A percentile compares a stretch with the other conserved stretches of the same genome.
phyloP scores from a whole-genome alignment of 2,888 invertebrate genomes.

The Phyto melanocephala region DNA sequence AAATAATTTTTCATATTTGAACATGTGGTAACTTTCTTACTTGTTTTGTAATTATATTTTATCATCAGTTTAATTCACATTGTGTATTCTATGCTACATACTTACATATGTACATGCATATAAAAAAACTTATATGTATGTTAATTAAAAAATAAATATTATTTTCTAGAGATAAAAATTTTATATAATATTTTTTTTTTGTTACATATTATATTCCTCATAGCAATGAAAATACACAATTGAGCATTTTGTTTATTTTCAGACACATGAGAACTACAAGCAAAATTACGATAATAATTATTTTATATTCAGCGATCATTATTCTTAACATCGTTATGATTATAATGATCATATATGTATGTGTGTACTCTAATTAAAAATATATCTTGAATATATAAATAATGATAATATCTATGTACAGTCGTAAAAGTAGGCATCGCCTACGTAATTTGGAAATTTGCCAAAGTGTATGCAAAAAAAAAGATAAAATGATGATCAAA shows the following conservation, averaged over 20 bases:
- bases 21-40: no score
- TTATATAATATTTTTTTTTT: no score
- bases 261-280: neutral
- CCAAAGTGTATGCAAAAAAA: slow-evolving; percentile 37
- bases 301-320: neutral
- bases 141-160: no score
- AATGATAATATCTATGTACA: neutral
- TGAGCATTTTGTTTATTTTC: neutral
- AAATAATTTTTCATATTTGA: no score
- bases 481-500: slow-evolving; percentile 5
- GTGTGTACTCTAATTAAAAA: neutral
- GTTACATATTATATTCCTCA: no score
- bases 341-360: neutral
- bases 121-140: no score
- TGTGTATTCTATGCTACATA: neutral
- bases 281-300: neutral
- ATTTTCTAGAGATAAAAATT: no score
- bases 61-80: neutral
- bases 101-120: neutral
- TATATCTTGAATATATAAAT: neutral
- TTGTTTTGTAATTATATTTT: neutral
- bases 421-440: slow-evolving; percentile 18
- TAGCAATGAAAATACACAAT: neutral
- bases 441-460: slow-evolving; percentile 46
- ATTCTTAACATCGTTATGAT: neutral